A percentile compares a stretch with the other conserved stretches of the same genome.
phyloP scores from a whole-genome alignment of 2,888 invertebrate species.

The Hirudinaria manillensis region DNA sequence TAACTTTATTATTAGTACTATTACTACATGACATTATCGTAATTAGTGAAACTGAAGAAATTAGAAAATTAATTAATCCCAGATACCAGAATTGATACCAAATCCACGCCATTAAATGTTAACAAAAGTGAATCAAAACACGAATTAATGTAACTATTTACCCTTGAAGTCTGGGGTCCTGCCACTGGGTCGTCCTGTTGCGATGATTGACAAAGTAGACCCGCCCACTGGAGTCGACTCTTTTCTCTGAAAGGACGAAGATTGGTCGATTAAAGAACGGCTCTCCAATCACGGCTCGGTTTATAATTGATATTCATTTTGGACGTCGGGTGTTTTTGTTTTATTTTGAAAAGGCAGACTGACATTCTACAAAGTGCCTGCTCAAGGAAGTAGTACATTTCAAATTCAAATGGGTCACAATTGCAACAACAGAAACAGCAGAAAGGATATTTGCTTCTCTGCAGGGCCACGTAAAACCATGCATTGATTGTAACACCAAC shows the following conservation, averaged over 20 bases:
- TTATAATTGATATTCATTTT: too few relatives aligned
- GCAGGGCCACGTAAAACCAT: too few relatives aligned
- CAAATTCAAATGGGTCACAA: too few relatives aligned
- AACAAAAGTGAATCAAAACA: background rate
- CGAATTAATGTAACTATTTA: slow-evolving; percentile 40
- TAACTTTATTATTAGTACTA: background rate
- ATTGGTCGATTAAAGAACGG: background rate
- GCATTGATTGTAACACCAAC: too few relatives aligned
- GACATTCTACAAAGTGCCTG: too few relatives aligned
- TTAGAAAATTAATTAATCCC: background rate
- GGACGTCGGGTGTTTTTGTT: too few relatives aligned
- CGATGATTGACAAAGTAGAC: slow-evolving; percentile 95
- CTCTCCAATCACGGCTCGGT: too few relatives aligned
- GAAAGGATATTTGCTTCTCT: too few relatives aligned
- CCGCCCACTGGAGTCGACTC: slow-evolving; percentile 50
- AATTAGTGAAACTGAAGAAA: background rate
- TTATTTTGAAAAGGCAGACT: too few relatives aligned
- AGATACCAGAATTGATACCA: background rate
- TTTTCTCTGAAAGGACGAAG: slow-evolving; percentile 45
- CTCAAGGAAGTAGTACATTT: background rate
- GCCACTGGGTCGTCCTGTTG: slow-evolving; percentile 98
- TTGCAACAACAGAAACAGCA: too few relatives aligned
- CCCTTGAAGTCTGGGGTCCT: slow-evolving; percentile 96
- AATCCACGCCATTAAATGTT: background rate
- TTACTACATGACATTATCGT: background rate